Conservation (phyloP, 2,888 invertebrate genomes). For the Drosophila hamatofila region DNA sequence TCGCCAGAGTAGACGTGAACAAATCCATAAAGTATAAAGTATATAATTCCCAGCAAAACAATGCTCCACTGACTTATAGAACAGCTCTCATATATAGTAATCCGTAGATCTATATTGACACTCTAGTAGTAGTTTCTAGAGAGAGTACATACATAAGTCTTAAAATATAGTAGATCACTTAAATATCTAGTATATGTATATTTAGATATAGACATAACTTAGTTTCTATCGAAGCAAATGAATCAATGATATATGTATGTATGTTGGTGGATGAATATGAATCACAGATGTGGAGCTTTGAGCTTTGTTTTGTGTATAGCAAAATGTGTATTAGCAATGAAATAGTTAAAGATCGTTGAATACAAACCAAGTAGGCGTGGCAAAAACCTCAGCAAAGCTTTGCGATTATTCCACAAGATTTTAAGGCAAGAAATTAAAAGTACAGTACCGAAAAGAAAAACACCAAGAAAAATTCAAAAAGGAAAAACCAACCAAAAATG, state of each 20-base stretch:
- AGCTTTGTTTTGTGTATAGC: constrained; percentile 1
- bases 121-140: neutral
- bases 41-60: neutral
- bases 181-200: neutral
- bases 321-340: constrained; percentile 13
- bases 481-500: constrained; percentile 12
- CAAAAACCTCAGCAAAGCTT: constrained; percentile 84
- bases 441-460: constrained; percentile 48
- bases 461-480: constrained; percentile 40
- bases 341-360: constrained; percentile 43
- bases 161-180: neutral
- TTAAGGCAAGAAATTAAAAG: constrained; percentile 36
- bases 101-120: neutral
- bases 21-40: neutral
- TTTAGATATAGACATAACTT: neutral
- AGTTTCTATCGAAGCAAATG: neutral
- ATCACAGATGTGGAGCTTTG: neutral
- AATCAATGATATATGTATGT: neutral
- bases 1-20: neutral
- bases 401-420: constrained; percentile 62
- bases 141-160: neutral
- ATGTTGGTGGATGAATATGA: neutral
- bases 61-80: neutral
- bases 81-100: neutral
- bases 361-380: constrained; percentile 84